These are phyloP conservation scores for Sebastes oblongus DNA, from an alignment of 2,797 vertebrate genomes.

Conservation along the genomic window DNA sequence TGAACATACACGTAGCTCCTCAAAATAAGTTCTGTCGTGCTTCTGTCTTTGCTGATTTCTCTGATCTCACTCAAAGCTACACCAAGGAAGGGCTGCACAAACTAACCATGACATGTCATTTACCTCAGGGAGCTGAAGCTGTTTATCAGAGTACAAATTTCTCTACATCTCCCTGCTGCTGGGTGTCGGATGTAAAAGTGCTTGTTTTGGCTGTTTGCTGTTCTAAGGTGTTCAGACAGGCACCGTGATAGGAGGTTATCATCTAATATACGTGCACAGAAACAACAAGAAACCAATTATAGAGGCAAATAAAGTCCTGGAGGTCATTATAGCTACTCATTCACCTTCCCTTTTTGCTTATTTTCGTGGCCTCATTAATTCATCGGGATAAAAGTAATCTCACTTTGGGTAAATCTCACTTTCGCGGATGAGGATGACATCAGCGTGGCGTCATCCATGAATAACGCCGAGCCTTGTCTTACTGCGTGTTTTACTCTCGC, in stretches of 20 bases:
- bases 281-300: slow-evolving; percentile 41
- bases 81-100: slow-evolving; percentile 22
- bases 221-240: slow-evolving; percentile 14
- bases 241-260: slow-evolving; percentile 13
- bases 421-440: slow-evolving; percentile 51
- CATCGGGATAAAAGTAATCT: slow-evolving; percentile 32
- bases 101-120: slow-evolving; percentile 46
- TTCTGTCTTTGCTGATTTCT: slow-evolving; percentile 24
- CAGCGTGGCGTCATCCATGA: slow-evolving; percentile 56
- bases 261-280: slow-evolving; percentile 17
- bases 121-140: slow-evolving; percentile 43
- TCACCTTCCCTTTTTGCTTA: background rate
- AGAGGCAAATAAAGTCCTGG: slow-evolving; percentile 33
- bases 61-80: slow-evolving; percentile 23
- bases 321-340: slow-evolving; percentile 17
- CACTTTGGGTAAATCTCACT: slow-evolving; percentile 19
- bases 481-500: slow-evolving; percentile 34
- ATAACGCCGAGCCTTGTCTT: slow-evolving; percentile 35
- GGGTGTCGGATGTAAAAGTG: slow-evolving; percentile 7
- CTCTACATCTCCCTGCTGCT: slow-evolving; percentile 15
- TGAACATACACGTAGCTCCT: slow-evolving; percentile 38
- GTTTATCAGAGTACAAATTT: slow-evolving; percentile 48
- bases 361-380: slow-evolving; percentile 31
- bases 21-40: slow-evolving; percentile 58
- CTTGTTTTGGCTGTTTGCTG: slow-evolving; percentile 37